Percentiles rank a stretch among this genome's conserved stretches.
phyloP scores from a whole-genome alignment of 1,140 invertebrate species.

The Tribolium castaneum region DNA sequence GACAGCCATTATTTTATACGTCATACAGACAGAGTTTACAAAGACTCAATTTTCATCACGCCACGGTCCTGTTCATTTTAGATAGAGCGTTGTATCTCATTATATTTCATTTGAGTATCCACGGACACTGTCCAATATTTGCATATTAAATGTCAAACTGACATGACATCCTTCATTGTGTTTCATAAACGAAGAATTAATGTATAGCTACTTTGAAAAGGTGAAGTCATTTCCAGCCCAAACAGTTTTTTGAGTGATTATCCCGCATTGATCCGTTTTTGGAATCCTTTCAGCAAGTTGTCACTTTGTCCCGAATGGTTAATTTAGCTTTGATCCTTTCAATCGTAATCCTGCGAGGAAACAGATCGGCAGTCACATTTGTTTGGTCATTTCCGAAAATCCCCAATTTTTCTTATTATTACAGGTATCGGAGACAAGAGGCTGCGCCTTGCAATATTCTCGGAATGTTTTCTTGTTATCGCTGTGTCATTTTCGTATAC shows the following conservation, averaged over 20 bases:
- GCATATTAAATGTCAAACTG: not conserved
- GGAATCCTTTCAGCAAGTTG: not conserved
- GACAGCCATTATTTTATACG: not conserved
- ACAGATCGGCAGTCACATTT: constrained; percentile 21
- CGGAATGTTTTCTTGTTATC: constrained; percentile 18
- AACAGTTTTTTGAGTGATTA: too few relatives aligned
- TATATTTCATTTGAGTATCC: constrained; percentile 1
- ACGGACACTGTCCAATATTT: not conserved
- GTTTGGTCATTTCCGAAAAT: constrained; percentile 19
- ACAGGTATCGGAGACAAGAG: constrained; percentile 5
- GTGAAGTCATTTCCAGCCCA: not conserved
- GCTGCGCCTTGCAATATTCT: not conserved
- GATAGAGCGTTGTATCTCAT: constrained; percentile 9
- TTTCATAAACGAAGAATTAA: not conserved
- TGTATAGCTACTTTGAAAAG: not conserved
- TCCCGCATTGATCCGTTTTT: not conserved
- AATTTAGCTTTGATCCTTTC: constrained; percentile 22
- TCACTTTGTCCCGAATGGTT: not conserved
- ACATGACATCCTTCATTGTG: not conserved
- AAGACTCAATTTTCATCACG: constrained; percentile 11
- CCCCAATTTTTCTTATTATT: not conserved
- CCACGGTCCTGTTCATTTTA: not conserved
- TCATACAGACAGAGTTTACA: not conserved
- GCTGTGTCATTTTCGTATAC: constrained; percentile 23
- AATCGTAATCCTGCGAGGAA: constrained; percentile 10